A percentile compares a stretch with the other conserved stretches of the same genome.
Evolutionary conservation across 2,113 vertebrate species (phyloP).

Genomic region (Copsychus sechellarum): DNA sequence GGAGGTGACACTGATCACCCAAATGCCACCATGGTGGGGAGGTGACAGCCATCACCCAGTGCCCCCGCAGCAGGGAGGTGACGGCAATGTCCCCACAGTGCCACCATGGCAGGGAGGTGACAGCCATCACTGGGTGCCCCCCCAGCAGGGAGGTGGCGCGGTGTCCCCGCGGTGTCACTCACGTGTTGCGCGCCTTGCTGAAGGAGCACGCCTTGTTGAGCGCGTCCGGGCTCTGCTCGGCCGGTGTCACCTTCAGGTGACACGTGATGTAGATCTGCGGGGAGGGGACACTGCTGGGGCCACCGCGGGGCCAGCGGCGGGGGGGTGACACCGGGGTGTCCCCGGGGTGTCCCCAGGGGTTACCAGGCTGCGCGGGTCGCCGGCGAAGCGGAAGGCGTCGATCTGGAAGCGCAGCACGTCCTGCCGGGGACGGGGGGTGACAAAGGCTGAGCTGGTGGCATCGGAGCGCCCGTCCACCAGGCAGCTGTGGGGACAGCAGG

Average conservation of each 20-base stretch:
- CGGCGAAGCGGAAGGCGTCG: not conserved
- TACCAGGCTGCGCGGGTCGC: not conserved
- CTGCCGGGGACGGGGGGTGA: not conserved
- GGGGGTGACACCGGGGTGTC: no score
- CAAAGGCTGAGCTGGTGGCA: not conserved
- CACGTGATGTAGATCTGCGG: not conserved
- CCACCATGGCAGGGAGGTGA: no score
- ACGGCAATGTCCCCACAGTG: no score
- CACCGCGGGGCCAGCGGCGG: no score
- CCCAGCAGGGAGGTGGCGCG: no score
- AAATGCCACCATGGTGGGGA: no score
- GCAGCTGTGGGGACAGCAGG: not conserved
- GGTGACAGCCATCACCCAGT: no score
- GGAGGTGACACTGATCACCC: not conserved
- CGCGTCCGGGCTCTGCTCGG: not conserved
- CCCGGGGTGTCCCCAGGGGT: fast-evolving
- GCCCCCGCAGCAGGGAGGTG: no score
- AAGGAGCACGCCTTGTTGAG: not conserved
- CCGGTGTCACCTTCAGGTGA: not conserved
- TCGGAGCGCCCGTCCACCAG: not conserved
- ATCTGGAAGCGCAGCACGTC: not conserved
- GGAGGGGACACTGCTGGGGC: not conserved
- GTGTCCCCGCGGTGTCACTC: not conserved
- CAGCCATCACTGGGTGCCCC: no score
- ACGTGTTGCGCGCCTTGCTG: not conserved